phyloP scores from a whole-genome alignment of 2,888 invertebrate genomes.

The Nemapogon koenigi region DNA sequence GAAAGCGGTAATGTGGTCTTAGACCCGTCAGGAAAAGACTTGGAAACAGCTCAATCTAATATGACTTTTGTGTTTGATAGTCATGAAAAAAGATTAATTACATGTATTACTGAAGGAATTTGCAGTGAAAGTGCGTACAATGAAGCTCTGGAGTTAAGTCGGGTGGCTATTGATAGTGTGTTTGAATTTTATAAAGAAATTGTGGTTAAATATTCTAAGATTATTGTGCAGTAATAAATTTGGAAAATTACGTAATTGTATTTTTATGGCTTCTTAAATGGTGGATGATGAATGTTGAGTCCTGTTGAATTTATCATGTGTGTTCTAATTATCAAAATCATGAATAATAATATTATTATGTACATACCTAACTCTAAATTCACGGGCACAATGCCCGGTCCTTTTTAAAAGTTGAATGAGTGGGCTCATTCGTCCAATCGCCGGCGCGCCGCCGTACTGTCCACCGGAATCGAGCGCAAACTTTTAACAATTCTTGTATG shows the following conservation, averaged over 20 bases:
- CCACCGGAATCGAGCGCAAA: too few relatives aligned
- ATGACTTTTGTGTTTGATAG: constrained; percentile 81
- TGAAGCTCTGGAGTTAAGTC: constrained; percentile 70
- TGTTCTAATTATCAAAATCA: neutral
- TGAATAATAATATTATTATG: neutral
- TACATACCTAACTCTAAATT: too few relatives aligned
- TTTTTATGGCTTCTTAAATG: neutral
- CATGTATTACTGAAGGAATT: constrained; percentile 74
- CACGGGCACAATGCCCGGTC: too few relatives aligned
- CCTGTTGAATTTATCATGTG: too few relatives aligned
- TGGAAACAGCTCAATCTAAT: constrained; percentile 62
- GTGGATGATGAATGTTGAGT: too few relatives aligned
- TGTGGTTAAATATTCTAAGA: constrained; percentile 62
- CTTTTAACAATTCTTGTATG: too few relatives aligned
- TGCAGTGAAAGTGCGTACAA: constrained; percentile 72
- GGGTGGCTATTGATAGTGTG: constrained; percentile 69
- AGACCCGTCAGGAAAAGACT: constrained; percentile 65
- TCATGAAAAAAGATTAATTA: constrained; percentile 44
- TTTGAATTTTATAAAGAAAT: constrained; percentile 77
- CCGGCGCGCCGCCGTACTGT: too few relatives aligned
- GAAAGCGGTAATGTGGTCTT: constrained; percentile 64
- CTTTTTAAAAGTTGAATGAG: too few relatives aligned
- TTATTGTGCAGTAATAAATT: constrained; percentile 27
- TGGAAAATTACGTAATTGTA: neutral
- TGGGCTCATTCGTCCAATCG: too few relatives aligned